Conservation (phyloP, 2,888 invertebrate species). For the Drosophila mimetica region DNA sequence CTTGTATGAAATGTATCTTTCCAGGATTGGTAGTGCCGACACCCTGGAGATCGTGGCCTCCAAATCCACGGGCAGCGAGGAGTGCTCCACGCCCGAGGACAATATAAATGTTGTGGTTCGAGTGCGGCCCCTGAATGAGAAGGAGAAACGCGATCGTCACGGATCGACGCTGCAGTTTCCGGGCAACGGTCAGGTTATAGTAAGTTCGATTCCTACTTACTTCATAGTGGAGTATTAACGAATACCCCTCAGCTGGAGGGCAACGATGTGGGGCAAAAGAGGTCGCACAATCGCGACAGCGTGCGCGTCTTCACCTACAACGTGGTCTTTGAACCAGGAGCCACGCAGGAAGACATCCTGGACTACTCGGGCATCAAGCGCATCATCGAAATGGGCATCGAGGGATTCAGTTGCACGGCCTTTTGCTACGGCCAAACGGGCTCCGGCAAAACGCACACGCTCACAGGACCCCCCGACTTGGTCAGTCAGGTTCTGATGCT, state of each 20-base stretch:
- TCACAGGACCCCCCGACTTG: constrained; percentile 95
- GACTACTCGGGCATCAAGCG: constrained; percentile 96
- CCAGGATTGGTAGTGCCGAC: constrained; percentile 84
- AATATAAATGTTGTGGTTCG: constrained; percentile 95
- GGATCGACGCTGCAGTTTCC: constrained; percentile 92
- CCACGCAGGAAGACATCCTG: constrained; percentile 92
- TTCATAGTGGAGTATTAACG: background rate
- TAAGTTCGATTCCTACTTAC: constrained; percentile 45
- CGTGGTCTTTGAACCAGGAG: constrained; percentile 95
- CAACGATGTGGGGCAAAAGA: constrained; percentile 85
- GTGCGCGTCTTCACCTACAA: constrained; percentile 96
- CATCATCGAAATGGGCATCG: constrained; percentile 96
- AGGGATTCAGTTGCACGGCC: constrained; percentile 96
- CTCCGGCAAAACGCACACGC: constrained; percentile 97
- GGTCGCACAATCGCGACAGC: constrained; percentile 87
- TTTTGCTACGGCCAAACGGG: constrained; percentile 99
- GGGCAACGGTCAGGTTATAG: constrained; percentile 93
- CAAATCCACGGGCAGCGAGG: constrained; percentile 84
- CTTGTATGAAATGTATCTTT: no score
- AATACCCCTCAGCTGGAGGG: constrained; percentile 84
- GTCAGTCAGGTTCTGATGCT: constrained; percentile 85
- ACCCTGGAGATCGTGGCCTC: constrained; percentile 83
- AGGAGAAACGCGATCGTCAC: constrained; percentile 89
- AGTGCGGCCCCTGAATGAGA: constrained; percentile 92
- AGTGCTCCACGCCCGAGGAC: constrained; percentile 87